Evolutionary conservation across 2,113 vertebrate species (phyloP), one percentile per base, ranked within the genome.

Genomic region (Ursus arctos): DNA sequence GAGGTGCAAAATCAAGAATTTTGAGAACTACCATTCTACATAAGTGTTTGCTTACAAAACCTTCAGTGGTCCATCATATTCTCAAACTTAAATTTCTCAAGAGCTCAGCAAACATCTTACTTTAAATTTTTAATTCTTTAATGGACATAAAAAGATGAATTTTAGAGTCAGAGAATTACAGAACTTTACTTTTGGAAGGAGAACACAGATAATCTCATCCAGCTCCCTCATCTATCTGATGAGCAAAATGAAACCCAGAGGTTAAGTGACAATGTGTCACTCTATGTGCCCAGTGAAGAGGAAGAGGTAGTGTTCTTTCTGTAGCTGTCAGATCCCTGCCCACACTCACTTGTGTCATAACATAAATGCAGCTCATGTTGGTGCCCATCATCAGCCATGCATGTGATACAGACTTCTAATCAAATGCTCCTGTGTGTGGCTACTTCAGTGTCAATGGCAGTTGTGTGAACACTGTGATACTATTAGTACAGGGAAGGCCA

Each of bases 101-200:
- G 76, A 67, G 47, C 6, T 94, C 69, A 40, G 31, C n/a, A 40
- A 86, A 69, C 72, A 87, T 67, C 13, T 91, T 77, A 49, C 8
- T 18, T 53, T 65, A 19, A 91, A 36, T 49, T 81, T 91, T 63
- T 31, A 77, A 77, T 47, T 33, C n/a, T 94, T 53, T 40, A 57
- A 72, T 55, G 49, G 55, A 47, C 71, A 49, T 65, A 57, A 26
- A 14, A 81, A 91, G 55, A 55, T 40, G 26, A 81, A 74, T 72
- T 18, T 53, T 71, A 24, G 4, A 57, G 63, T 74, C 22, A 57
- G 57, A 82, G 28, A 77, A 88, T 83, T 80, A 80, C 2, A 88
- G 81, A 82, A 82, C 28, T 87, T 93, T 93, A 74, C 59, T 88
- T 88, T n/a, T 63, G 31, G 36, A 91, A 88, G 51, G 31, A 31